Conservation (phyloP, 2,888 invertebrate species). For the Allolobophora icterica region DNA sequence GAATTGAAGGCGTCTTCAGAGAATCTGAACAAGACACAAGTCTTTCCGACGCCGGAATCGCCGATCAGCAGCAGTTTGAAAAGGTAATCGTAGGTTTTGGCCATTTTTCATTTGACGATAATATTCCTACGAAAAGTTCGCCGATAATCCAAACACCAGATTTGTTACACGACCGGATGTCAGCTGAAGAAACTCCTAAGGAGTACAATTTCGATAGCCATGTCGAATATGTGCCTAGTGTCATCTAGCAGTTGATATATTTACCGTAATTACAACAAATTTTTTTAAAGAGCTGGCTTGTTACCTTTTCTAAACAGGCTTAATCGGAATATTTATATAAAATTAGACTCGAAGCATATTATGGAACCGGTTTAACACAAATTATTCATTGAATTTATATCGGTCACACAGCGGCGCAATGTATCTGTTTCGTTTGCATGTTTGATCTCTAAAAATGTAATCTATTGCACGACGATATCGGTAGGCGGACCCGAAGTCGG, state of each 20-base stretch:
- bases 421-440: not conserved
- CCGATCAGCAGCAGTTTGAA: constrained; percentile 72
- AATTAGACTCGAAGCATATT: not conserved
- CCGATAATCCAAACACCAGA: constrained; percentile 19
- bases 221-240: not conserved
- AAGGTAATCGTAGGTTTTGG: constrained; percentile 71
- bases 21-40: constrained; percentile 71
- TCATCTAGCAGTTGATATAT: not conserved
- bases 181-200: not conserved
- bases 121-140: not conserved
- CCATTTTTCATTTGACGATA: constrained; percentile 61
- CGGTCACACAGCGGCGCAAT: too few species aligned
- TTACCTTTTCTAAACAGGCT: not conserved
- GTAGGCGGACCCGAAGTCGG: not conserved
- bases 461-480: not conserved
- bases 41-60: constrained; percentile 72
- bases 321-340: not conserved
- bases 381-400: too few species aligned
- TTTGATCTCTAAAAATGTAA: not conserved
- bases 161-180: not conserved
- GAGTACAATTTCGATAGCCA: not conserved
- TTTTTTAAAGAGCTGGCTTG: not conserved
- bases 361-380: too few species aligned
- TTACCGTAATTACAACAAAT: not conserved
- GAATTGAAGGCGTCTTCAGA: constrained; percentile 72